Evolutionary conservation across 2,113 vertebrate species (phyloP).

Genomic region (Aegotheles bennettii): DNA sequence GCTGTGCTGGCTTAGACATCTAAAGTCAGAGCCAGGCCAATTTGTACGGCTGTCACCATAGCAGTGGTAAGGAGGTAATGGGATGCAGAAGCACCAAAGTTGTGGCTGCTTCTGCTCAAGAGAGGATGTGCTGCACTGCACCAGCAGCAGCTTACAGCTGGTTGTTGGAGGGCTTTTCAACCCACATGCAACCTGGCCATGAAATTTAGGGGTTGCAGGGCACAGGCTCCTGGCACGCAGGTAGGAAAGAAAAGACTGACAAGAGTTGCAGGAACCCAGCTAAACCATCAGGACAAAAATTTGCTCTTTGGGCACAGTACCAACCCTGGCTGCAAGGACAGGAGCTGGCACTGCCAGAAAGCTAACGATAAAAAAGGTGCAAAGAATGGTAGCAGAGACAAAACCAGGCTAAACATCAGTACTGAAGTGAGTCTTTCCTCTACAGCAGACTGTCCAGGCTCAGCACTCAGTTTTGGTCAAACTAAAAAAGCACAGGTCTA

Average conservation of each 20-base stretch:
- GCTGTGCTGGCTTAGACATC: neutral
- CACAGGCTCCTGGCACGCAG: neutral
- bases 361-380: neutral
- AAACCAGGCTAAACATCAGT: neutral
- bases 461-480: neutral
- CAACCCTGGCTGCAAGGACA: neutral
- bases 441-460: neutral
- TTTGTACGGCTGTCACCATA: rapidly evolving
- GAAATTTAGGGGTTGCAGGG: neutral
- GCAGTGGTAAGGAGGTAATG: neutral
- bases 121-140: neutral
- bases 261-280: neutral
- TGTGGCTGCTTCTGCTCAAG: neutral
- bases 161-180: neutral
- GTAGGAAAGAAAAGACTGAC: neutral
- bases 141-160: neutral
- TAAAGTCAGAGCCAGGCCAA: neutral
- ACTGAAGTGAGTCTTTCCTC: neutral
- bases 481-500: neutral
- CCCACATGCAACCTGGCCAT: neutral
- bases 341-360: neutral
- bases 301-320: neutral
- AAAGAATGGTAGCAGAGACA: neutral
- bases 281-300: neutral
- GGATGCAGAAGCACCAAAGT: neutral